phyloP scores from a whole-genome alignment of 2,113 vertebrate genomes.

The Athene cunicularia region DNA sequence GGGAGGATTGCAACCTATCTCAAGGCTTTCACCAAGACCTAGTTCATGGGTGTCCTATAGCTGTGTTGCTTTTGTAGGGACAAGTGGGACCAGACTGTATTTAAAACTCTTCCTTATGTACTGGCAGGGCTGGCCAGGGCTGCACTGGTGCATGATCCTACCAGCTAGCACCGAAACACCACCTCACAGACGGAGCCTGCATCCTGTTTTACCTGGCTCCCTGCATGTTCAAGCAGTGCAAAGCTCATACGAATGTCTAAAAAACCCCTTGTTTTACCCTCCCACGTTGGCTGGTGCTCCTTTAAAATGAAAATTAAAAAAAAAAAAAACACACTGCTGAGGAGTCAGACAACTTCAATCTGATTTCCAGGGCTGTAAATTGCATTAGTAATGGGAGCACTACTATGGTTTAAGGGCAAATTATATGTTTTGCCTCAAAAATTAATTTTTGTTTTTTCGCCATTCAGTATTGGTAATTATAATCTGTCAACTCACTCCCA shows the following conservation, averaged over 20 bases:
- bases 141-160: background rate
- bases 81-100: background rate
- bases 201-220: background rate
- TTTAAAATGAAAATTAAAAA: background rate
- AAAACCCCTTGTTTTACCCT: background rate
- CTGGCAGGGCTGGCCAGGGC: background rate
- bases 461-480: slow-evolving; percentile 65
- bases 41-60: background rate
- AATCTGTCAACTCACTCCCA: slow-evolving; percentile 56
- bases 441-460: slow-evolving; percentile 43
- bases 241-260: background rate
- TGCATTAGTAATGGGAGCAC: slow-evolving; percentile 32
- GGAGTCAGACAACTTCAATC: background rate
- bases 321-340: background rate
- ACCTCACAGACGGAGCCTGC: background rate
- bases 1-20: background rate
- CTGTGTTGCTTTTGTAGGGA: background rate
- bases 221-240: background rate
- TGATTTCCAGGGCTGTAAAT: slow-evolving; percentile 44
- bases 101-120: background rate
- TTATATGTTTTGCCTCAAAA: slow-evolving; percentile 70
- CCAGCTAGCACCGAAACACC: background rate
- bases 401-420: slow-evolving; percentile 66
- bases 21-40: background rate
- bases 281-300: background rate